Base-by-base conservation (phyloP, 2,888 invertebrate genomes). In the Leptodirus hochenwartii region DNA sequence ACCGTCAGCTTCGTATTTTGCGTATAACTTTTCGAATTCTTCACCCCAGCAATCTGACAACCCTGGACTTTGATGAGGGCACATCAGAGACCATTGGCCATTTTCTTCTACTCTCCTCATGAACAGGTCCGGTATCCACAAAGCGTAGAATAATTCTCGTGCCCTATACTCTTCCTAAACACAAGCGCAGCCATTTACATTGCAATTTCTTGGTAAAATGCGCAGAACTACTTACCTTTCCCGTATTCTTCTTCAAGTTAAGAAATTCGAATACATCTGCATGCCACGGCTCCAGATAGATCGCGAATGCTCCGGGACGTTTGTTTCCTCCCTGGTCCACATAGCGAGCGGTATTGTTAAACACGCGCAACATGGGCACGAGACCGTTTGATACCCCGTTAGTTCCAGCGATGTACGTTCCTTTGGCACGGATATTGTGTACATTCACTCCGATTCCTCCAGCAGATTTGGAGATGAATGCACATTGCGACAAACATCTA, bases 251-350 rank as follows among this genome's bases (percentile, higher is more conserved):
- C 49, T 80, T 87, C 28, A 95, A 60, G 50, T 95, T 84, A 29
- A 98, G 59, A 57, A 95, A 98, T 35, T 90, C 90, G 51, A 93
- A 87, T 34, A 98, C 64, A 53, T 98, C 96, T 0, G 88, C 79
- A 59, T 99, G 98, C 98, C 98, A 98, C 0, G 98, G 98, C 55
- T 98, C 98, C 30, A 99, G 57, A 49, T 98, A 98, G 36, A 98
- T 74, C 10, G 98, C 93, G 60, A 96, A 93, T 3, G 95, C 95
- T 13, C 96, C 96, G 2, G 95, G 95, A 37, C 95, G 62, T 64
- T 95, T 95, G 49, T 93, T 93, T 27, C 95, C 95, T 13, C 95
- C 93, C 60, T 98, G 96, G 53, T 95, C 93, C 1, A 96, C 93
- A 58, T 95, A 96, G 34, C 88, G 66, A 0, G 95, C 93, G 2